These are phyloP conservation scores for Odontothrips loti DNA, from an alignment of 2,888 invertebrate genomes.

Conservation along the genomic window DNA sequence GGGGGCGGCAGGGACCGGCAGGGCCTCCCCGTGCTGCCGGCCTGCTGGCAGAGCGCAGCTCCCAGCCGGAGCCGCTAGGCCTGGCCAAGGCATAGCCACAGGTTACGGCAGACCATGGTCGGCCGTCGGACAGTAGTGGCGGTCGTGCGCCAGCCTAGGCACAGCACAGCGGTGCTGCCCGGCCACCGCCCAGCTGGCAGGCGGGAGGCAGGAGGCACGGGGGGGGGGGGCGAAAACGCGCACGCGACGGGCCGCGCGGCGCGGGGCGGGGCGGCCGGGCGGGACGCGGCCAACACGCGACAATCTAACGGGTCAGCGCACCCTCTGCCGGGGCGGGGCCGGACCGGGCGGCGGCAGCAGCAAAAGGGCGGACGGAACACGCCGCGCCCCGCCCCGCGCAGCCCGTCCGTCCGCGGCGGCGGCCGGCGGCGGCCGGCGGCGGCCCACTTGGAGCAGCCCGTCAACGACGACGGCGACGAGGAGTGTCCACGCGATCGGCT, in stretches of 20 bases:
- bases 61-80: constrained; percentile 33
- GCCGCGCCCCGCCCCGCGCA: too few relatives aligned
- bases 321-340: not conserved
- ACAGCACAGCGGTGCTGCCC: constrained; percentile 20
- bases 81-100: constrained; percentile 28
- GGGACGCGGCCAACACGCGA: constrained; percentile 4
- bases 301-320: constrained; percentile 8
- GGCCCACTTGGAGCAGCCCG: too few relatives aligned
- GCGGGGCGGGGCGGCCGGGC: not conserved
- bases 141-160: constrained; percentile 30
- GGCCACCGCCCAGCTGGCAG: constrained; percentile 9
- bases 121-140: not conserved
- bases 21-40: constrained; percentile 32
- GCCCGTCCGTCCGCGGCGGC: too few relatives aligned
- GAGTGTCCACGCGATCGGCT: too few relatives aligned
- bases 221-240: not conserved
- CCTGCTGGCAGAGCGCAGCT: constrained; percentile 32
- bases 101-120: not conserved
- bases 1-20: too few relatives aligned
- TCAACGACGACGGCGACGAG: too few relatives aligned
- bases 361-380: not conserved
- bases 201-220: not conserved
- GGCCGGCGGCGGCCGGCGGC: too few relatives aligned
- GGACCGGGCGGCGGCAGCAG: not conserved
- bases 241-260: not conserved